Conservation (phyloP, 1,140 invertebrate species). For the Euura lappo region DNA sequence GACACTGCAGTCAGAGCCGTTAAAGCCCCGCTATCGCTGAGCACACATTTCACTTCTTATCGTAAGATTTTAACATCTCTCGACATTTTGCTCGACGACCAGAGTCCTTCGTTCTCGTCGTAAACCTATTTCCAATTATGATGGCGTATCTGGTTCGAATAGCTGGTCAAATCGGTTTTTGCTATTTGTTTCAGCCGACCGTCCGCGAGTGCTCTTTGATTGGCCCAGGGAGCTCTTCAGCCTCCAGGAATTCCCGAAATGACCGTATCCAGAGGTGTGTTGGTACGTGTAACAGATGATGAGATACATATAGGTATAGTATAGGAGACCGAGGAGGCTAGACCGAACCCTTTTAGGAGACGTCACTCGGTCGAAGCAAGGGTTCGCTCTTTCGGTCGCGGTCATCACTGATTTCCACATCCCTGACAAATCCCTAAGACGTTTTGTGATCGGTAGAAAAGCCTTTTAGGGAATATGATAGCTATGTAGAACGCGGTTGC, state of each 20-base stretch:
- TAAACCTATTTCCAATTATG: no score
- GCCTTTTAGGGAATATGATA: not conserved
- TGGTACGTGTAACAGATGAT: not conserved
- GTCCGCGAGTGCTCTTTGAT: not conserved
- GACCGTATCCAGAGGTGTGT: not conserved
- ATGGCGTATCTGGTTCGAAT: no score
- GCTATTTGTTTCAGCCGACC: not conserved
- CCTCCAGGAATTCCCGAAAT: not conserved
- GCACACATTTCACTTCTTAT: constrained; percentile 5
- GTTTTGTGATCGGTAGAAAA: not conserved
- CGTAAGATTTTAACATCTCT: not conserved
- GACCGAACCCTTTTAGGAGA: not conserved
- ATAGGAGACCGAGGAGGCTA: no score
- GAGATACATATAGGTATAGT: not conserved
- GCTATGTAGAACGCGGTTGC: not conserved
- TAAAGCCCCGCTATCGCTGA: not conserved
- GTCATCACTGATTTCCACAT: constrained; percentile 4
- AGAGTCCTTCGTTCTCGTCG: not conserved
- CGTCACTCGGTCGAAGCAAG: not conserved
- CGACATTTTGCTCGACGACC: not conserved
- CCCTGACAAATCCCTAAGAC: not conserved
- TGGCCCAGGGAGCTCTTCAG: not conserved
- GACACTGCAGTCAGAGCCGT: not conserved
- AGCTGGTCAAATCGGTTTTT: not conserved
- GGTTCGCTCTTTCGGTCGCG: not conserved